Conservation (phyloP, 2,797 vertebrate genomes). For the Paramormyrops hopkinsi region DNA sequence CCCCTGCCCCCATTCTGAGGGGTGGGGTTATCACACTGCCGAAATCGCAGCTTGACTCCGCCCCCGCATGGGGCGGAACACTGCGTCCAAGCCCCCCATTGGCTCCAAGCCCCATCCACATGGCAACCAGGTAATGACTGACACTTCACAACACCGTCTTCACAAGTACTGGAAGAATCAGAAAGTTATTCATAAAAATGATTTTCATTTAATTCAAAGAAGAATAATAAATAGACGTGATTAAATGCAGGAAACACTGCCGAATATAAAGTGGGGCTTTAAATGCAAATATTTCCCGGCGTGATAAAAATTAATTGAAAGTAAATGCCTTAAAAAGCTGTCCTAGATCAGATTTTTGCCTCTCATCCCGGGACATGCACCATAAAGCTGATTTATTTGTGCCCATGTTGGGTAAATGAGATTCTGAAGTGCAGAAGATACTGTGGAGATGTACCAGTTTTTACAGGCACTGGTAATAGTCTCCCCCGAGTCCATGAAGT, state of each 20-base stretch:
- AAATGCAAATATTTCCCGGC: neutral
- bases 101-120: constrained; percentile 64
- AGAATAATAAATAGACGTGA: neutral
- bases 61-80: constrained; percentile 60
- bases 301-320: neutral
- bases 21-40: constrained; percentile 63
- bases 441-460: constrained; percentile 61
- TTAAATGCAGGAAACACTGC: neutral
- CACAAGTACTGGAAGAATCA: constrained; percentile 63
- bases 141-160: constrained; percentile 64
- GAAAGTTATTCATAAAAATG: neutral
- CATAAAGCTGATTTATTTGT: neutral
- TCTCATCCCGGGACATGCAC: neutral
- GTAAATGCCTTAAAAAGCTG: neutral
- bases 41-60: constrained; percentile 53
- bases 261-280: neutral
- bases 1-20: constrained; percentile 64
- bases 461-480: constrained; percentile 63
- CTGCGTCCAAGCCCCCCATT: constrained; percentile 60
- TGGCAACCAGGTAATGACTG: constrained; percentile 61
- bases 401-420: neutral
- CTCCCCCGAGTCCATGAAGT: constrained; percentile 65
- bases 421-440: neutral
- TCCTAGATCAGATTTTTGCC: neutral
- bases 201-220: neutral